A percentile compares a stretch with the other conserved stretches of the same genome.
phyloP scores from a whole-genome alignment of 1,140 invertebrate species.

The Halesus radiatus region DNA sequence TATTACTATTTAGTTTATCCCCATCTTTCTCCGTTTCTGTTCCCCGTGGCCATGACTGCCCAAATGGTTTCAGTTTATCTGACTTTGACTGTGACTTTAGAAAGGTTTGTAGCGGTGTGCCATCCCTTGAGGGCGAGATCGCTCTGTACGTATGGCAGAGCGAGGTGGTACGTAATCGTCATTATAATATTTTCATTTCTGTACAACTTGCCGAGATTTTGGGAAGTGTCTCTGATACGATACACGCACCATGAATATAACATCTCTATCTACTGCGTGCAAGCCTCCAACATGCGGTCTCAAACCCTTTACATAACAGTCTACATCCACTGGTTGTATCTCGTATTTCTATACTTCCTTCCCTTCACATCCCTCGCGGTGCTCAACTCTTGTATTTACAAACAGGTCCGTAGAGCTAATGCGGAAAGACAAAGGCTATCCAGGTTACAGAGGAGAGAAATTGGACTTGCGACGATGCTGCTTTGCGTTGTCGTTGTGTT shows the following conservation, averaged over 20 bases:
- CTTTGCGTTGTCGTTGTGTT: conserved; percentile 95
- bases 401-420: conserved; percentile 87
- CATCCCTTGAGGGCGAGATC: conserved; percentile 90
- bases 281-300: conserved; percentile 78
- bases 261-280: conserved; percentile 79
- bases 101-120: conserved; percentile 96
- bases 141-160: conserved; percentile 91
- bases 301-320: conserved; percentile 84
- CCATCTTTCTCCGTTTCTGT: conserved; percentile 85
- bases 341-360: conserved; percentile 92
- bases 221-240: conserved; percentile 73
- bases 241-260: conserved; percentile 70
- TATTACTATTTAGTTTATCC: conserved; percentile 88
- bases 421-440: conserved; percentile 85
- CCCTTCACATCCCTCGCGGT: conserved; percentile 88
- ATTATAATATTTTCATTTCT: conserved; percentile 86
- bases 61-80: conserved; percentile 96
- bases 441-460: conserved; percentile 86
- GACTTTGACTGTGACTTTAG: conserved; percentile 94
- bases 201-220: conserved; percentile 89
- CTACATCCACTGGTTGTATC: conserved; percentile 94
- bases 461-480: conserved; percentile 93
- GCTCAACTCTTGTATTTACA: conserved; percentile 92
- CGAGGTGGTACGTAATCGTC: conserved; percentile 86
- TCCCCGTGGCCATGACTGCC: conserved; percentile 88